Evolutionary conservation across 2,113 vertebrate species (phyloP), one percentile per base, ranked within the genome.

Genomic region (Alosa alosa): DNA sequence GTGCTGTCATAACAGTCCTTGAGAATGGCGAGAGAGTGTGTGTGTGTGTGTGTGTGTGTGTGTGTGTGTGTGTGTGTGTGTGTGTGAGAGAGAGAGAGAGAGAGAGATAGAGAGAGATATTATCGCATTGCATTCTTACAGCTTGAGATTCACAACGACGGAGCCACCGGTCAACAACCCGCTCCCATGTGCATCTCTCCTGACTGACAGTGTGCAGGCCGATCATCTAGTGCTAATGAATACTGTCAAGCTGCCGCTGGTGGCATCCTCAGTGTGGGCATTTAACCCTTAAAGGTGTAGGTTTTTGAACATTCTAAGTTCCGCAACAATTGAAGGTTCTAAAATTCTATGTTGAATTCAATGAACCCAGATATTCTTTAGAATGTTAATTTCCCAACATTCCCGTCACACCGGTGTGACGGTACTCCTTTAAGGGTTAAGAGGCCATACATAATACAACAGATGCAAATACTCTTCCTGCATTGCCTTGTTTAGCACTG

Each of bases 161-260:
- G 90, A 94, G 93, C 92, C 92, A 93, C 93, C 94, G 93, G 93
- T 93, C 92, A 94, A 86, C 47, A 55, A 90, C 86, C 88, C 83
- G 90, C 90, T 91, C 92, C 91, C 91, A 89, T 86, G 89, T 87
- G 91, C 90, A 72, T 64, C 52, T 81, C 52, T 13, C 44, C 84
- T 83, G 68, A 85, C 41, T 75, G 41, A 83, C 83, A 82, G 78
- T 44, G 57, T 68, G 72, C 31, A 39, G 50, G 44, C 20, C 17
- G 85, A 2, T 90, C 91, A 92, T 94, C 92, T 93, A 92, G 92
- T 91, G 89, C 92, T 94, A 95, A 95, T 94, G 93, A 94, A 93
- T 92, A 90, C 92, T 92, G 94, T 94, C 92, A 94, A 93, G 88
- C 91, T 92, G 93, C 92, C 92, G 44, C 46, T 88, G 87, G 81